A percentile compares a stretch with the other conserved stretches of the same genome.
Evolutionary conservation across 1,140 invertebrate species (phyloP).

Genomic region (Parapsyche elsis): DNA sequence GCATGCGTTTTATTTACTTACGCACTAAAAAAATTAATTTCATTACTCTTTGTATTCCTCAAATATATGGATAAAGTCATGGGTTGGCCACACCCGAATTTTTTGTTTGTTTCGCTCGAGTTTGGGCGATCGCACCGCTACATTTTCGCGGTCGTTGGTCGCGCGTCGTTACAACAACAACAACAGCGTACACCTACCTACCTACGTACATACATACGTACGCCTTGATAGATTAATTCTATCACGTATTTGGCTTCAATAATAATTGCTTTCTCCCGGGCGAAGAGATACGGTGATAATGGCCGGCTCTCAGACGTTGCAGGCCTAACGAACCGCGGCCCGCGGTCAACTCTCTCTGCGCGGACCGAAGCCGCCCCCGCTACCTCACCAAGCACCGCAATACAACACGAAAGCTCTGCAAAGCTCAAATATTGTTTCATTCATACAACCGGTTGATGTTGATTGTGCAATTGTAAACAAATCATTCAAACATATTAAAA

Average conservation of each 20-base stretch:
- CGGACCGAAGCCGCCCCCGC: slow-evolving; percentile 9
- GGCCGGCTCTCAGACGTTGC: slow-evolving; percentile 3
- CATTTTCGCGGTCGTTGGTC: not conserved
- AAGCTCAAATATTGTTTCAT: not conserved
- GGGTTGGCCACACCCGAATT: too few relatives aligned
- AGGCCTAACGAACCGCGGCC: slow-evolving; percentile 41
- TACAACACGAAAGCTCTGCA: slow-evolving; percentile 22
- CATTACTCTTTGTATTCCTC: too few relatives aligned
- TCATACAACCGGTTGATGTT: too few relatives aligned
- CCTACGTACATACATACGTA: not conserved
- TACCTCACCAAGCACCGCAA: not conserved
- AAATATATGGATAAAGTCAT: too few relatives aligned
- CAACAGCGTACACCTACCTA: not conserved
- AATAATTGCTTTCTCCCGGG: slow-evolving; percentile 44
- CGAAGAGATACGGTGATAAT: slow-evolving; percentile 43
- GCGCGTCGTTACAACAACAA: not conserved
- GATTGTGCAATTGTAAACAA: too few relatives aligned
- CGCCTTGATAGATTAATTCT: slow-evolving; percentile 37
- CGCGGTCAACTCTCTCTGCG: slow-evolving; percentile 33
- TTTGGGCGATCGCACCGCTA: not conserved
- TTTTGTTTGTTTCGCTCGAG: not conserved
- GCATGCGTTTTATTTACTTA: too few relatives aligned
- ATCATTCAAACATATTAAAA: too few relatives aligned
- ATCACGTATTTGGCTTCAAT: slow-evolving; percentile 38
- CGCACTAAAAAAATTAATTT: too few relatives aligned